Percentiles rank a stretch among this genome's conserved stretches.
Conservation (phyloP, 1,140 invertebrate genomes). For the Drosophila burlai region DNA sequence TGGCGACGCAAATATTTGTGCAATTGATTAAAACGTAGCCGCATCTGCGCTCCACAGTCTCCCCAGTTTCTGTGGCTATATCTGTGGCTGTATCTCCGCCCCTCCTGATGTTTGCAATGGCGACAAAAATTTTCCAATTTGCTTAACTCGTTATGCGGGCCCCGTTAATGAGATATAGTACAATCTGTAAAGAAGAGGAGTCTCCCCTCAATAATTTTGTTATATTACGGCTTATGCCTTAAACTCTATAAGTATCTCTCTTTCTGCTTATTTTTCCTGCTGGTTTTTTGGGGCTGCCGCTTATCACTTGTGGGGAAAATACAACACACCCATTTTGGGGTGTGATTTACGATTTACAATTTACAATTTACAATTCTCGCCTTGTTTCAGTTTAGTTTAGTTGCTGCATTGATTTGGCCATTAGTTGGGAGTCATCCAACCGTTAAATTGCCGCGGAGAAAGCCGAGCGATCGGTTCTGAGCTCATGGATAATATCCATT, state of each 20-base stretch:
- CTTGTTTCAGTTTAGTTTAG: not conserved
- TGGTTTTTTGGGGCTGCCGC: not conserved
- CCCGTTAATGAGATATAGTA: conserved; percentile 67
- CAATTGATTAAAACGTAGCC: conserved; percentile 64
- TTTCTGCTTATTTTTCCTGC: not conserved
- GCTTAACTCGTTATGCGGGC: conserved; percentile 64
- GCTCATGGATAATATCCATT: not conserved
- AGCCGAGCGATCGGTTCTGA: conserved; percentile 19
- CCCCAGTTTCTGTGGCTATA: conserved; percentile 5
- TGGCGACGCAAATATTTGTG: conserved; percentile 67
- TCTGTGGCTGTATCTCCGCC: conserved; percentile 11
- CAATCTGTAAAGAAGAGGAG: conserved; percentile 25
- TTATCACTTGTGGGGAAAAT: conserved; percentile 10
- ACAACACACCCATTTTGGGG: conserved; percentile 1
- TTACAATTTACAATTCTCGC: conserved; percentile 6
- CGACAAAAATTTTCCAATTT: conserved; percentile 78
- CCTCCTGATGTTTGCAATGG: conserved; percentile 17
- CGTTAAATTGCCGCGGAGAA: conserved; percentile 36
- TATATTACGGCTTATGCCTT: conserved; percentile 25
- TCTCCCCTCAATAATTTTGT: conserved; percentile 26
- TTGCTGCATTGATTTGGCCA: conserved; percentile 43
- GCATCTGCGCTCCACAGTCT: conserved; percentile 4
- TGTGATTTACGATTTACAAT: conserved; percentile 21
- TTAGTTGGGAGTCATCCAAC: conserved; percentile 4
- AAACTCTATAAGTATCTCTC: not conserved